Base-by-base conservation (phyloP, 2,113 vertebrate genomes). In the Percopsis transmontana region DNA sequence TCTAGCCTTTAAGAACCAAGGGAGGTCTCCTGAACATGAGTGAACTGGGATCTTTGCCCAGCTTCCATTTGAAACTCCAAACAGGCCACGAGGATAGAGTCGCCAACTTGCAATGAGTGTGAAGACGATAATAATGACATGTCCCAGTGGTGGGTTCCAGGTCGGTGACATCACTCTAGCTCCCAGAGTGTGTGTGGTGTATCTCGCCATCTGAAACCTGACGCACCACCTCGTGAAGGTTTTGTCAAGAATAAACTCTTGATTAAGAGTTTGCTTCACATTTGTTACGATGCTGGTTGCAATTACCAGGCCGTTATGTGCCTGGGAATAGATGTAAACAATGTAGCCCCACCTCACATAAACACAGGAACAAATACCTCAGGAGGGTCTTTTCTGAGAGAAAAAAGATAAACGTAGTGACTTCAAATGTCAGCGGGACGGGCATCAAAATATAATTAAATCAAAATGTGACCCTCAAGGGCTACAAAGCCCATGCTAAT, bases 351-450 rank as follows among this genome's bases (percentile, higher is more conserved):
- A 15, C 47, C 41, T 79, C 41, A 73, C 80, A 69, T 85, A 89
- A 89, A 85, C 83, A 82, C n/a, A 38, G 19, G 42, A 84, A 78
- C 86, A 81, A 84, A 87, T 70, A 74, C 58, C 48, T 33, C n/a
- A 24, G 53, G 58, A 62, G 41, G 23, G 60, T 69, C 10, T 2
- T 38, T 50, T 11, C 27, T 21, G 56, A 48, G 57, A 9, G 5
- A 20, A 62, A 41, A 40, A 13, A 44, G 33, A 1, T 2, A 5
- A 1, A 33, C 8, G 8, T 33, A 33, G 27, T 20, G 15, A 65
- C 67, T 66, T 79, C 57, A 79, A 76, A 83, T 55, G 21, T 15
- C 19, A 27, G 44, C 68, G 60, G 56, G 52, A 80, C 10, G 18
- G 0, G 15, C 65, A 55, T 81, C 67, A 78, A 73, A 83, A 58